Base-by-base conservation (phyloP, 1,140 invertebrate genomes). In the Orchestia grillus region DNA sequence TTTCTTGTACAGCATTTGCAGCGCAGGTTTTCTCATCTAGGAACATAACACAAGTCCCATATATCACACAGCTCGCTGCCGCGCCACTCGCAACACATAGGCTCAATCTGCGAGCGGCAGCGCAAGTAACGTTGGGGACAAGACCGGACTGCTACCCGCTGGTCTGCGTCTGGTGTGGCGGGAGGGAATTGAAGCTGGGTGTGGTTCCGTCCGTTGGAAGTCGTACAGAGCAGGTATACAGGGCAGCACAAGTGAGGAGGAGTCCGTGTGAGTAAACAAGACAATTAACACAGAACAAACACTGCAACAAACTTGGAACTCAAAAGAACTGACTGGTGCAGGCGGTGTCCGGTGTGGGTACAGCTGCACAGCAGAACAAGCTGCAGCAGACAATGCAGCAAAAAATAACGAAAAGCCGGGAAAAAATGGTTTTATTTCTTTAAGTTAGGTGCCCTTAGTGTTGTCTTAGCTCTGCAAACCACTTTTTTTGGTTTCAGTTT, bases 171-270 rank as follows among this genome's bases (percentile, higher is more conserved):
- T 77, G 15, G 11, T 15, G 11, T 23, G 15, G 62, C 62, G 62
- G 28, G 3, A 77, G 1, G 62, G 19, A 15, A 77, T 53, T 77
- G 62, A 36, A 77, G 62, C 62, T 77, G 62, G 1, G 62, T 23
- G 62, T 77, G 43, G 36, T 90, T 90, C 88, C 88, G 88, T 90
- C 88, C 42, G 3, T 43, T 42, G 88, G 88, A 90, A 90, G 42
- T 41, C 41, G 42, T 44, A 90, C 88, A 90, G 88, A 43, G 88
- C 28, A 90, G 88, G 23, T 90, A 90, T 90, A 90, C 88, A 90
- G 88, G 42, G 88, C 88, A 90, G 88, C 88, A 90, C 88, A 90
- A 90, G 88, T 90, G 88, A 90, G 88, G 88, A 90, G 88, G 88
- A 90, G 88, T 90, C 88, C 41, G n/a, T 90, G 88, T 90, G 88